Evolutionary conservation across 2,113 vertebrate genomes (phyloP).

Genomic region (Corynorhinus townsendii): DNA sequence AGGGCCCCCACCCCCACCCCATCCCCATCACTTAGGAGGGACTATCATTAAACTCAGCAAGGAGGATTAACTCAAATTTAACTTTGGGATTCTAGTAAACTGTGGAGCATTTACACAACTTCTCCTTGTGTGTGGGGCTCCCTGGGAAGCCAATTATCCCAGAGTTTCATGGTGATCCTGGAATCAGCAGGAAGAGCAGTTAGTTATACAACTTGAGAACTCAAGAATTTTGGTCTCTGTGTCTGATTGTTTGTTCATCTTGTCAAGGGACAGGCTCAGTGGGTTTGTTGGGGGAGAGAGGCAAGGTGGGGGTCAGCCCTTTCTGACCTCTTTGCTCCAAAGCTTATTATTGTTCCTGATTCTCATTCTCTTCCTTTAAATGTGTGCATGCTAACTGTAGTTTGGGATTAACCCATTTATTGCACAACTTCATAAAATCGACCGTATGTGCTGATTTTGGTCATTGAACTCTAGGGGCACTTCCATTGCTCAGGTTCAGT

Average conservation of each 20-base stretch:
- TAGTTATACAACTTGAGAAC: slow-evolving; percentile 20
- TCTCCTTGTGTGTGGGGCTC: slow-evolving; percentile 1
- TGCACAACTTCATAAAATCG: not conserved
- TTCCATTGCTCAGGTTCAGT: not conserved
- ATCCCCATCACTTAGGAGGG: not conserved
- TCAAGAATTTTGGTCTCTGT: not conserved
- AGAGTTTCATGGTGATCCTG: slow-evolving; percentile 12
- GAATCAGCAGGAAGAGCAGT: slow-evolving; percentile 45
- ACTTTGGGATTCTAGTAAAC: not conserved
- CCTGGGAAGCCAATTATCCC: slow-evolving; percentile 52
- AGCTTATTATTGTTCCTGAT: not conserved
- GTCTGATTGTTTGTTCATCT: not conserved
- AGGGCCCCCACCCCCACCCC: fast-evolving
- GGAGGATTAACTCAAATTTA: not conserved
- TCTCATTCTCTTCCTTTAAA: not conserved
- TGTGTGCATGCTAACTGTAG: not conserved
- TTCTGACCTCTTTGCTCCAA: not conserved
- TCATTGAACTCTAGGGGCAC: not conserved
- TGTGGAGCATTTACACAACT: not conserved
- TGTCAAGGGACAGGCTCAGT: not conserved
- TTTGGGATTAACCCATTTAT: not conserved
- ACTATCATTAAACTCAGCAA: not conserved
- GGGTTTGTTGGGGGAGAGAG: not conserved
- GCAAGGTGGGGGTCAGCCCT: fast-evolving
- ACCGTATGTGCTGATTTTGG: not conserved